A percentile compares a stretch with the other conserved stretches of the same genome.
These are phyloP conservation scores for Loris lydekkerianus DNA, from an alignment of 2,797 vertebrate species.

Conservation along the genomic window DNA sequence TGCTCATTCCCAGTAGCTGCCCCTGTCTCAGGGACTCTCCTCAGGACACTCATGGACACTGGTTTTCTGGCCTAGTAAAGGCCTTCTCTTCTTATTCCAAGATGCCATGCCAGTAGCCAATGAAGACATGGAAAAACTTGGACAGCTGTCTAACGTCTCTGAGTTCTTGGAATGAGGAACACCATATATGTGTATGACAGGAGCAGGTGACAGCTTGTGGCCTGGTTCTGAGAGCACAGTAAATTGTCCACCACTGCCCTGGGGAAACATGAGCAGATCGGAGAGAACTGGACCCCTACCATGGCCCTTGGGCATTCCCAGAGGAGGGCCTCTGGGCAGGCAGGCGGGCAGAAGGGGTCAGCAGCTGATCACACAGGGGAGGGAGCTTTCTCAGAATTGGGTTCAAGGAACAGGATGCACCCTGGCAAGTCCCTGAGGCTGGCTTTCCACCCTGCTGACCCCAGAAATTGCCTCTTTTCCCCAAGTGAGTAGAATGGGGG, in stretches of 20 bases:
- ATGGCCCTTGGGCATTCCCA: not conserved
- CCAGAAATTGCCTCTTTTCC: not conserved
- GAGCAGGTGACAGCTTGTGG: not conserved
- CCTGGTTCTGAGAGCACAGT: not conserved
- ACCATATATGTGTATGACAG: not conserved
- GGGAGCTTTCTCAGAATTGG: conserved; percentile 71
- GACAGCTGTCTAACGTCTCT: not conserved
- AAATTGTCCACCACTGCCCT: too few species aligned
- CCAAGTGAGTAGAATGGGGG: not conserved
- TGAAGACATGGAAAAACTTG: not conserved
- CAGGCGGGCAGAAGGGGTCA: not conserved
- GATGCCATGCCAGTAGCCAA: not conserved
- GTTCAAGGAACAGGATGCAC: conserved; percentile 56
- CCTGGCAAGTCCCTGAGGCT: not conserved
- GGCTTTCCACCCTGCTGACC: not conserved
- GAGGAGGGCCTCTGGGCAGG: not conserved
- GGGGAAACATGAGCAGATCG: not conserved
- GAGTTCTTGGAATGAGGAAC: conserved; percentile 75
- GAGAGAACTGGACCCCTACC: not conserved
- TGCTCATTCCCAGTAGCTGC: not conserved
- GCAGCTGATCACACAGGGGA: not conserved
- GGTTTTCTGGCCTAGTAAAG: not conserved
- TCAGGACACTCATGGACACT: not conserved
- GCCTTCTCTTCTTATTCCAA: conserved; percentile 4
- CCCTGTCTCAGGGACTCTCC: not conserved